phyloP scores from a whole-genome alignment of 2,888 invertebrate species.

The Charanyca ferruginea region DNA sequence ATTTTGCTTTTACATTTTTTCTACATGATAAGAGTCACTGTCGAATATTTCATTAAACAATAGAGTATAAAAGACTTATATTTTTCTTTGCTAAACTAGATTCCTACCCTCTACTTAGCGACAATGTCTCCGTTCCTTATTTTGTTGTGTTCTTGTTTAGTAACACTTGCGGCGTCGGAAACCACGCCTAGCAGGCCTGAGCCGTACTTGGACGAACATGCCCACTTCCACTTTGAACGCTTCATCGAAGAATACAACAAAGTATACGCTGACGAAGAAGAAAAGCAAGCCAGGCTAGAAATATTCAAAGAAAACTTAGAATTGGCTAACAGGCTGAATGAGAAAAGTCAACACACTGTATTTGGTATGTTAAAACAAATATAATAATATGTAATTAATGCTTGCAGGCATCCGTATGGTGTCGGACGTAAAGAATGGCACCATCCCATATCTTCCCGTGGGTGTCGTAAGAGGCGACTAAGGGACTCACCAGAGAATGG shows the following conservation, averaged over 20 bases:
- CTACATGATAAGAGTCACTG: neutral
- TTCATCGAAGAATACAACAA: conserved; percentile 35
- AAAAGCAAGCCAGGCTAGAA: conserved; percentile 37
- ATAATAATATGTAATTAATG: too few relatives aligned
- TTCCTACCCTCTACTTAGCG: conserved; percentile 10
- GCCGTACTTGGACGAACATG: conserved; percentile 14
- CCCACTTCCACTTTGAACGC: conserved; percentile 25
- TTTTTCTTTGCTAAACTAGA: neutral
- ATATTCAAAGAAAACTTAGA: conserved; percentile 42
- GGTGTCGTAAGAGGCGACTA: too few relatives aligned
- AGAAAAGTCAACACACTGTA: conserved; percentile 16
- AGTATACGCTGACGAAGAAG: conserved; percentile 21
- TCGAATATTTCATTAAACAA: neutral
- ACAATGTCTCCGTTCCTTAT: conserved; percentile 12
- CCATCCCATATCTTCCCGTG: too few relatives aligned
- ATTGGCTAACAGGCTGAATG: conserved; percentile 19
- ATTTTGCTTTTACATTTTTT: conserved; percentile 2
- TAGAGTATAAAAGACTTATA: conserved; percentile 11
- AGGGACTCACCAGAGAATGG: too few relatives aligned
- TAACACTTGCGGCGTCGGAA: neutral
- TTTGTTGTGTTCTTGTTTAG: conserved; percentile 11
- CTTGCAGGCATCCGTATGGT: too few relatives aligned
- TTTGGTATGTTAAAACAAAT: conserved; percentile 41
- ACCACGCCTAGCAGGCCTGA: neutral
- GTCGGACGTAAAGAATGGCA: too few relatives aligned